Evolutionary conservation across 2,113 vertebrate species (phyloP).

Genomic region (Scatophagus argus): DNA sequence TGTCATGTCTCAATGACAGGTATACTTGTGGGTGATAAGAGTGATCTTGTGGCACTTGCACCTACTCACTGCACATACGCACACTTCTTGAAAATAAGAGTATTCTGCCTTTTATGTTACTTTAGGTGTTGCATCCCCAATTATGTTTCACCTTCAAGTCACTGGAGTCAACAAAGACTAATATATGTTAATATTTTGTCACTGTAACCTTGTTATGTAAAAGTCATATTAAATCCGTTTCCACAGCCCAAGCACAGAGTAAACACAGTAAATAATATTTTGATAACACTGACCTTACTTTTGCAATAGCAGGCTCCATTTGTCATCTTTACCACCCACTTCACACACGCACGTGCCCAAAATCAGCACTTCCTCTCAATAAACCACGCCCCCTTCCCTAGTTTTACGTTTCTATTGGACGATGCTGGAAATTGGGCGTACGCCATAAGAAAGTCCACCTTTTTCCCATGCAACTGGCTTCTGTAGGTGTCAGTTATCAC

Average conservation of each 20-base stretch:
- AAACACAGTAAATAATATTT: neutral
- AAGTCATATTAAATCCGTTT: neutral
- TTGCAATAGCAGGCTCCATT: neutral
- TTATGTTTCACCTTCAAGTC: too few species aligned
- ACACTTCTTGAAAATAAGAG: slow-evolving; percentile 36
- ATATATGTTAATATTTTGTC: neutral
- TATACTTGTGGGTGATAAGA: neutral
- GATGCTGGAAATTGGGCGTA: neutral
- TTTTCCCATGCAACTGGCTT: slow-evolving; percentile 25
- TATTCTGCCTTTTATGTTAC: neutral
- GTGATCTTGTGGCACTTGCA: neutral
- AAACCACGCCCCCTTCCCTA: neutral
- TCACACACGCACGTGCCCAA: slow-evolving; percentile 29
- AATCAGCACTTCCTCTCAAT: slow-evolving; percentile 20
- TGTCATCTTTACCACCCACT: slow-evolving; percentile 23
- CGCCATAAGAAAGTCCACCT: neutral
- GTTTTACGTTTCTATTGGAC: slow-evolving; percentile 32
- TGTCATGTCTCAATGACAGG: neutral
- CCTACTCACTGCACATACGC: slow-evolving; percentile 24
- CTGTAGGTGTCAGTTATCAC: slow-evolving; percentile 36
- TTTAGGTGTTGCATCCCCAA: too few species aligned
- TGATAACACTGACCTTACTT: neutral
- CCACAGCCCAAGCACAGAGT: neutral
- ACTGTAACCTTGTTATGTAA: neutral
- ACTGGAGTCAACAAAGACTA: too few species aligned